Evolutionary conservation across 2,113 vertebrate genomes (phyloP).

Genomic region (Monopterus albus): DNA sequence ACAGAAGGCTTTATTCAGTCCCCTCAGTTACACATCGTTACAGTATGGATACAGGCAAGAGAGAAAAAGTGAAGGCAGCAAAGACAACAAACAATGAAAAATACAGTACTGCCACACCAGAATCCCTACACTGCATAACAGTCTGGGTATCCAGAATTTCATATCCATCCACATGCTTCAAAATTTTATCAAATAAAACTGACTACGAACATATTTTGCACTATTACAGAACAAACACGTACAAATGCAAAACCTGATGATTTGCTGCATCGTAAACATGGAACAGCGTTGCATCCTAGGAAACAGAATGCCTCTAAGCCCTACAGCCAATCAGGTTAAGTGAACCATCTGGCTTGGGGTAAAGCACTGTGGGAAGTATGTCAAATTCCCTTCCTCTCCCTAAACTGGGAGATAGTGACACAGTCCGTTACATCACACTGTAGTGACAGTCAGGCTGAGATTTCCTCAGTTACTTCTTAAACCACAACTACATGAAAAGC

Average conservation of each 20-base stretch:
- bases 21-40: constrained; percentile 28
- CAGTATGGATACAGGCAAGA: constrained; percentile 7
- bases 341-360: constrained; percentile 62
- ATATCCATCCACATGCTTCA: background rate
- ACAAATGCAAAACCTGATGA: background rate
- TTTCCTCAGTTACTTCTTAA: background rate
- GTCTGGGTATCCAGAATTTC: background rate
- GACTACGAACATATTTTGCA: background rate
- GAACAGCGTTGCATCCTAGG: constrained; percentile 7
- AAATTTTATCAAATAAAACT: background rate
- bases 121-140: background rate
- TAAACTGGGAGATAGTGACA: constrained; percentile 52
- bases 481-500: constrained; percentile 5
- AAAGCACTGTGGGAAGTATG: constrained; percentile 82
- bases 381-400: constrained; percentile 68
- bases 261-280: constrained; percentile 35
- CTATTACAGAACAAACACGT: too few species aligned
- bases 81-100: constrained; percentile 1
- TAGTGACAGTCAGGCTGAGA: constrained; percentile 4
- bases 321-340: constrained; percentile 71
- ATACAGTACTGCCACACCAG: background rate
- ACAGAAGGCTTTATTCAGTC: constrained; percentile 63
- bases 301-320: constrained; percentile 52
- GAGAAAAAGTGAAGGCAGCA: background rate
- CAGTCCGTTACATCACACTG: constrained; percentile 38